Percentiles rank a stretch among this genome's conserved stretches.
These are phyloP conservation scores for Monodelphis domestica DNA, from an alignment of 2,797 vertebrate genomes.

Conservation along the genomic window DNA sequence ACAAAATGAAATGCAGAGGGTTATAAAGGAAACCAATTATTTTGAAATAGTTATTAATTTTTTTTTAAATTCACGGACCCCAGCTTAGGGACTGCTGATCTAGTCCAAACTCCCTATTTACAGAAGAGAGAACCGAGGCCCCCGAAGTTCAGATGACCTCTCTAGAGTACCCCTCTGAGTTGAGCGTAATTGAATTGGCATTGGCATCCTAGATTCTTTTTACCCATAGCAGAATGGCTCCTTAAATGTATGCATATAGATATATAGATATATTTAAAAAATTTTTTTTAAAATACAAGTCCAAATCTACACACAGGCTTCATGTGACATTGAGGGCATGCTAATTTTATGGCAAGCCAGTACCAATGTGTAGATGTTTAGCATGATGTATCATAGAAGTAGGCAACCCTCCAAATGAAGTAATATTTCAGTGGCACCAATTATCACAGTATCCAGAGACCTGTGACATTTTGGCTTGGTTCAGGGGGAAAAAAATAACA, in stretches of 20 bases:
- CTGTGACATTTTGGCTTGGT: background rate
- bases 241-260: conserved; percentile 45
- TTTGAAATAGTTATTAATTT: background rate
- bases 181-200: conserved; percentile 5
- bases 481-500: background rate
- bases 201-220: conserved; percentile 51
- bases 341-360: background rate
- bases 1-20: too few relatives aligned
- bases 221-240: conserved; percentile 58
- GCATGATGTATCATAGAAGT: background rate
- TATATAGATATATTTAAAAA: background rate
- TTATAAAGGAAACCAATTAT: too few relatives aligned
- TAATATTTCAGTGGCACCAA: background rate
- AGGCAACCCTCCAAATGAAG: background rate
- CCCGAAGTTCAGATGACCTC: background rate
- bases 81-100: too few relatives aligned
- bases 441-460: background rate
- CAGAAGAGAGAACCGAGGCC: too few relatives aligned
- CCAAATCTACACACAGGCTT: conserved; percentile 65
- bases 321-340: background rate
- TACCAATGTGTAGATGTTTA: background rate
- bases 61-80: background rate
- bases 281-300: conserved; percentile 52
- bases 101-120: background rate
- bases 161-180: background rate